Evolutionary conservation across 2,888 invertebrate species (phyloP).

Genomic region (Xanthorhoe designata): DNA sequence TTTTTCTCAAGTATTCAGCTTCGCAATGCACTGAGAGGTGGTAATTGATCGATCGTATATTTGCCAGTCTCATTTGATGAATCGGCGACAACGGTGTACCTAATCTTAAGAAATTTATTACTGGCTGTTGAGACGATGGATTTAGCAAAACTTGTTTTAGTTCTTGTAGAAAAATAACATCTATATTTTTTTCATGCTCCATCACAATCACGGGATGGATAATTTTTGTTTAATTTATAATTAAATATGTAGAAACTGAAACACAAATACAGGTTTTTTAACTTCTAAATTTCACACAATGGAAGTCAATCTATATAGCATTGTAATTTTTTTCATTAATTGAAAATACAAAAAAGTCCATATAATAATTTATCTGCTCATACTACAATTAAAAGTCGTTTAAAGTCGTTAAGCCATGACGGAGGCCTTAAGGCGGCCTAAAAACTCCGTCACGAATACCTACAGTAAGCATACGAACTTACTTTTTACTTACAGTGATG

Average conservation of each 20-base stretch:
- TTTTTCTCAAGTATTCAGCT: slow-evolving; percentile 40
- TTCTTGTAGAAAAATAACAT: background rate
- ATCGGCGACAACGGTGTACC: slow-evolving; percentile 38
- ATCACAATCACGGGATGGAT: background rate
- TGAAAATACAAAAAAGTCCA: no score
- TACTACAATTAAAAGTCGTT: no score
- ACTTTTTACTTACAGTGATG: no score
- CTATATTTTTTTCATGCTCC: no score
- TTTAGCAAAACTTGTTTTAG: slow-evolving; percentile 12
- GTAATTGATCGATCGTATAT: slow-evolving; percentile 45
- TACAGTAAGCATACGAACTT: no score
- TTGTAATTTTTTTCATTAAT: no score
- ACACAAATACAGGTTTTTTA: background rate
- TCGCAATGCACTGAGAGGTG: slow-evolving; percentile 27
- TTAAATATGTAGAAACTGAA: background rate
- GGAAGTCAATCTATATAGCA: no score
- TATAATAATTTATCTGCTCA: no score
- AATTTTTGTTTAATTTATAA: background rate
- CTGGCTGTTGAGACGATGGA: slow-evolving; percentile 30
- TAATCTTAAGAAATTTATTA: slow-evolving; percentile 39
- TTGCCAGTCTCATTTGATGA: slow-evolving; percentile 40
- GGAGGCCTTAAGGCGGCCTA: no score
- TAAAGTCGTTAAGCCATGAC: no score
- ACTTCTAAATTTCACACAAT: no score
- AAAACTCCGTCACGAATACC: no score